Evolutionary conservation across 2,888 invertebrate genomes (phyloP).

Genomic region (Epistrophe eligans): DNA sequence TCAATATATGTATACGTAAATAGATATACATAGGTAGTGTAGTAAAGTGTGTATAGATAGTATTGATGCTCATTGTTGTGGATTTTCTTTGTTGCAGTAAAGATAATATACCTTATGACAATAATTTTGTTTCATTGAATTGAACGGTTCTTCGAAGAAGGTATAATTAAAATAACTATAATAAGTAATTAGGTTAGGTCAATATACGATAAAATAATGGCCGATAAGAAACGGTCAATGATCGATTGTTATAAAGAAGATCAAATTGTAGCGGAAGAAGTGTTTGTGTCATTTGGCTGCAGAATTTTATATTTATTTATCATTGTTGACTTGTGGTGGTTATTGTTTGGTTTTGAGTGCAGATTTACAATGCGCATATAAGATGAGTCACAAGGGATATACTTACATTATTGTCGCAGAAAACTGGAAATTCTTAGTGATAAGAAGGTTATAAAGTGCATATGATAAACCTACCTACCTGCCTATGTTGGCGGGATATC

Average conservation of each 20-base stretch:
- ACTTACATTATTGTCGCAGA: neutral
- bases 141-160: slow-evolving; percentile 12
- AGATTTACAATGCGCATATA: neutral
- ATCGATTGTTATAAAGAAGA: slow-evolving; percentile 18
- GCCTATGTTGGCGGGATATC: neutral
- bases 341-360: neutral
- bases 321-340: neutral
- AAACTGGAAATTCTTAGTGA: slow-evolving; percentile 17
- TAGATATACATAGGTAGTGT: neutral
- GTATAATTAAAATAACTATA: slow-evolving; percentile 16
- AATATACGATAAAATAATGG: slow-evolving; percentile 35
- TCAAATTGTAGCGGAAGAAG: neutral
- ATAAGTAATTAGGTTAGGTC: slow-evolving; percentile 45
- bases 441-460: slow-evolving; percentile 5
- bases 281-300: slow-evolving; percentile 18
- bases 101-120: slow-evolving; percentile 21
- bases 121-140: slow-evolving; percentile 22
- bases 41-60: too few relatives aligned
- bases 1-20: neutral
- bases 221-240: slow-evolving; percentile 20
- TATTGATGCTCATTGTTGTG: slow-evolving; percentile 35
- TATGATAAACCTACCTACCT: neutral
- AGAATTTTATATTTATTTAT: neutral
- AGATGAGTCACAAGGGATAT: slow-evolving; percentile 34
- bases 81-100: slow-evolving; percentile 44